Percentiles rank a stretch among this genome's conserved stretches.
phyloP scores from a whole-genome alignment of 2,797 vertebrate genomes.

The Fundulus diaphanus region DNA sequence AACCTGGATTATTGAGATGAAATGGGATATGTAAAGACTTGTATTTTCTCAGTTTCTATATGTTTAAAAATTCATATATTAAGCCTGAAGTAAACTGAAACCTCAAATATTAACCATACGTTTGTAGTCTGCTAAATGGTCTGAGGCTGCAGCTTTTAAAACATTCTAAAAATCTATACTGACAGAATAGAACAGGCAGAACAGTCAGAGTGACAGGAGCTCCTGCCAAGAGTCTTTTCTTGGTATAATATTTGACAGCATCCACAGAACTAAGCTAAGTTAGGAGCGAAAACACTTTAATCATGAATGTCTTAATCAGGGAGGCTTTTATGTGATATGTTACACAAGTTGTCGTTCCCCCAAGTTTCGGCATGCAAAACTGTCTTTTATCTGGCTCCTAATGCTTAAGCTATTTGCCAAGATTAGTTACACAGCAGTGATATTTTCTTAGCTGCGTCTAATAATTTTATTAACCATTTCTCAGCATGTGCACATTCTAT shows the following conservation, averaged over 20 bases:
- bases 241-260: conserved; percentile 37
- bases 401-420: neutral
- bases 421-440: neutral
- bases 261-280: conserved; percentile 24
- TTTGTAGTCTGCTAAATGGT: conserved; percentile 5
- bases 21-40: neutral
- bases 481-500: neutral
- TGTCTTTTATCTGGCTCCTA: neutral
- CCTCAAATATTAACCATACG: neutral
- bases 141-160: neutral
- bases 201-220: conserved; percentile 34
- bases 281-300: conserved; percentile 42
- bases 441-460: neutral
- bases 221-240: conserved; percentile 21
- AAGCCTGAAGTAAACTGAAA: too few species aligned
- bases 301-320: conserved; percentile 24
- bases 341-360: neutral
- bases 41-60: conserved; percentile 5
- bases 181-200: conserved; percentile 3
- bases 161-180: conserved; percentile 30
- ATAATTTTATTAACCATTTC: neutral
- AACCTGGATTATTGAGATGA: too few species aligned
- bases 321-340: conserved; percentile 6
- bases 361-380: neutral
- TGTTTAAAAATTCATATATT: neutral